Base-by-base conservation (phyloP, 2,888 invertebrate species). In the Watsonalla binaria region DNA sequence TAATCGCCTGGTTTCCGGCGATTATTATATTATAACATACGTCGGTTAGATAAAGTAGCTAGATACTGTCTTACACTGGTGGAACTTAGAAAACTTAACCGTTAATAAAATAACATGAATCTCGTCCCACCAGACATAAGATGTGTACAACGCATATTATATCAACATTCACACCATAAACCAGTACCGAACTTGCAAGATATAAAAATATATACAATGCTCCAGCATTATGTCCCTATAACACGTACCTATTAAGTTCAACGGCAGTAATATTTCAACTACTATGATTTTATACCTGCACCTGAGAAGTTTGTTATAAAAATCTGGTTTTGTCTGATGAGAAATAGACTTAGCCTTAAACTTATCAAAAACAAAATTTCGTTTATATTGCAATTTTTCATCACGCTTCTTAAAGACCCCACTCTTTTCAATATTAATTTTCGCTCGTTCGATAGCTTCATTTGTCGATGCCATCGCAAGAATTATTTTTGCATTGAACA, bases 401-500 rank as follows among this genome's bases (percentile, higher is more conserved):
- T 51, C 47, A 46, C 24, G 5, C n/a, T n/a, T 47, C 8, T 9
- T 4, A 47, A 13, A 35, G n/a, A n/a, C n/a, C 35, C 35, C 24
- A 24, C 24, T 53, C 34, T 37, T 34, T 54, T 51, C 46, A 35
- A 8, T 39, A 50, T 51, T 47, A 47, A 51, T 54, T 54, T 54
- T 35, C 37, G 45, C 42, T 39, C 24, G 24, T 24, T 24, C 24
- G 24, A 24, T 24, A 24, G 24, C 24, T 24, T 62, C 66, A 57
- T 70, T 72, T 70, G 62, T 64, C 58, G 63, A 73, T 69, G 63
- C 60, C 54, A 54, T 54, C 54, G 51, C 58, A 65, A 62, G 68
- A 76, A 70, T 72, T 75, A 78, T 80, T 82, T 79, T 72, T 70
- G 76, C 78, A 82, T 81, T 77, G 76, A 78, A 78, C 67, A 71